Base-by-base conservation (phyloP, 2,113 vertebrate species). In the Dicrurus megarhynchus region DNA sequence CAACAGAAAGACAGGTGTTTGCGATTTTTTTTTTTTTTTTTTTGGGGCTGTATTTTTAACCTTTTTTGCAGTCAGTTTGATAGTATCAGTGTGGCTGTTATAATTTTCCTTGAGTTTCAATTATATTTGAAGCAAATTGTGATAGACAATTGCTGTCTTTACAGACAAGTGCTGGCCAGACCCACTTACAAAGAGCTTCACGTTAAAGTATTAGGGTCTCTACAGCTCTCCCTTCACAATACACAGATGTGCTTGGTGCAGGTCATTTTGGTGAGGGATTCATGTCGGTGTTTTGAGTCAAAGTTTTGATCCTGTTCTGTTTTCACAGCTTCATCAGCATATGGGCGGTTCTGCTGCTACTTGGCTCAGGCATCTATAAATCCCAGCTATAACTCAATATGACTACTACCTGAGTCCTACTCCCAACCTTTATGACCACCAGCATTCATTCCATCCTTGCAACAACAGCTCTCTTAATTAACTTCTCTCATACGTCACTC, bases 401-500 rank as follows among this genome's bases (percentile, higher is more conserved):
- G 37, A 90, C 21, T 78, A 71, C 92, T 70, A 41, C 28, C 68
- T 3, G 3, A 87, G 69, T 94, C 60, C 37, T 60, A 60, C 68
- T 84, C 68, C 85, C 83, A 93, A 50, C 83, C 23, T 68, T 10
- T 78, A 74, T 64, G 90, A 89, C 90, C 76, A 96, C 60, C 6
- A 2, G 73, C n/a, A 61, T 61, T 95, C 73, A 87, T 64, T 90
- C 42, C 63, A 55, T 84, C 57, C 86, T 84, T 1, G 0, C 76
- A 93, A 64, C 60, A 81, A 74, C 22, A 93, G 68, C 41, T 96
- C 32, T 92, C 93, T 89, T 90, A 95, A 97, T 94, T 96, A 96
- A 84, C 64, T 95, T 90, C 83, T 89, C 79, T 90, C 11, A 0
- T 75, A 92, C 7, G 7, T 96, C 92, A 84, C 65, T 86, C 68